Evolutionary conservation across 2,888 invertebrate genomes (phyloP).

Genomic region (Pachycephus smyrnensis): DNA sequence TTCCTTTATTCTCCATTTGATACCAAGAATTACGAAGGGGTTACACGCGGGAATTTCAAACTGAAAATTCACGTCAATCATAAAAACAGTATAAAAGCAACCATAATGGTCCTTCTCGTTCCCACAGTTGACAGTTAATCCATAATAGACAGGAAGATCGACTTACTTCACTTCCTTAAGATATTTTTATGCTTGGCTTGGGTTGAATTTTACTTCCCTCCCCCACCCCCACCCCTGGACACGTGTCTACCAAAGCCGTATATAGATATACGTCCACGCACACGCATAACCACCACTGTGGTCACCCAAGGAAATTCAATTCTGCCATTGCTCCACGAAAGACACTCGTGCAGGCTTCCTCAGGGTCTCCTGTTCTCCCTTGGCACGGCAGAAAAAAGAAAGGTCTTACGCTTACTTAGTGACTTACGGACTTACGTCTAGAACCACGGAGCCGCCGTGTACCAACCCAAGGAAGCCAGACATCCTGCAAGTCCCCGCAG

Average conservation of each 20-base stretch:
- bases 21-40: neutral
- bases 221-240: neutral
- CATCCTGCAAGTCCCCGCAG: conserved; percentile 55
- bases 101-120: neutral
- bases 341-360: conserved; percentile 47
- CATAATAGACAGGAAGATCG: neutral
- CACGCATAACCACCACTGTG: neutral
- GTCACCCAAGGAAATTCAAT: conserved; percentile 49
- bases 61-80: neutral
- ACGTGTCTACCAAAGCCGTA: neutral
- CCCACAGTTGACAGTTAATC: neutral
- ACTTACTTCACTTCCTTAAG: neutral
- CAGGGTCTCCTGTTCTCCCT: conserved; percentile 43
- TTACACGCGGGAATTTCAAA: neutral
- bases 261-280: neutral
- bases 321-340: conserved; percentile 54
- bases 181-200: neutral
- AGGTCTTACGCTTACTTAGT: conserved; percentile 61
- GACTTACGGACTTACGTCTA: conserved; percentile 48
- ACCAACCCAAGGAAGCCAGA: conserved; percentile 58
- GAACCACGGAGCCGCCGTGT: conserved; percentile 6
- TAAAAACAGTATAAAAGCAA: neutral
- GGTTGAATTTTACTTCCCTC: neutral
- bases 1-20: neutral
- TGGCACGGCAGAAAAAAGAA: neutral